Conservation (phyloP, 2,113 vertebrate species). For the Callocephalon fimbriatum region DNA sequence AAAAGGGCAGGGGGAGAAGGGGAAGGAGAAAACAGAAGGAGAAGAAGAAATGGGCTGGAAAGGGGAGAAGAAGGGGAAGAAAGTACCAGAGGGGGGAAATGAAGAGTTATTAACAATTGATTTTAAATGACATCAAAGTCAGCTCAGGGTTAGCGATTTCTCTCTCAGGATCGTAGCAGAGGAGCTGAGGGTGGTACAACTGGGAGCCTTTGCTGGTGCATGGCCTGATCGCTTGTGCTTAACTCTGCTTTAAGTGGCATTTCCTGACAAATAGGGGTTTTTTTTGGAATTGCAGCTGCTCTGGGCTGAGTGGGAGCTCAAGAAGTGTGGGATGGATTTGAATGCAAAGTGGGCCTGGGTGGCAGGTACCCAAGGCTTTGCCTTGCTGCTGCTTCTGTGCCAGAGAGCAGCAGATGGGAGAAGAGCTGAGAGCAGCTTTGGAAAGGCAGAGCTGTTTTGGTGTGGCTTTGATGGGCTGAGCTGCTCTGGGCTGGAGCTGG, state of each 20-base stretch:
- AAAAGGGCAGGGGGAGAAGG: neutral
- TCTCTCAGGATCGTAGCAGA: neutral
- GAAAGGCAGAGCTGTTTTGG: neutral
- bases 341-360: neutral
- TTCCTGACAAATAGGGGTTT: neutral
- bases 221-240: neutral
- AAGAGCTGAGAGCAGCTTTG: neutral
- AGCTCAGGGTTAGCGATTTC: neutral
- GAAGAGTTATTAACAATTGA: neutral
- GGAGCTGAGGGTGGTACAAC: neutral
- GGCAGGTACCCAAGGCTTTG: constrained; percentile 7
- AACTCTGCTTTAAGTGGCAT: neutral
- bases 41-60: neutral
- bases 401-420: constrained; percentile 34
- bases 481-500: neutral
- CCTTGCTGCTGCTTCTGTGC: neutral
- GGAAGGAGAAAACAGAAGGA: neutral
- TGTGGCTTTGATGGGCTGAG: neutral
- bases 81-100: neutral
- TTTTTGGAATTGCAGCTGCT: neutral
- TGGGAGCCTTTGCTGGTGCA: neutral
- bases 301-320: neutral
- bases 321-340: neutral
- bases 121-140: neutral
- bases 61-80: neutral